Evolutionary conservation across 2,113 vertebrate genomes (phyloP), one percentile per base, ranked within the genome.

Genomic region (Gallinago jamesoni): DNA sequence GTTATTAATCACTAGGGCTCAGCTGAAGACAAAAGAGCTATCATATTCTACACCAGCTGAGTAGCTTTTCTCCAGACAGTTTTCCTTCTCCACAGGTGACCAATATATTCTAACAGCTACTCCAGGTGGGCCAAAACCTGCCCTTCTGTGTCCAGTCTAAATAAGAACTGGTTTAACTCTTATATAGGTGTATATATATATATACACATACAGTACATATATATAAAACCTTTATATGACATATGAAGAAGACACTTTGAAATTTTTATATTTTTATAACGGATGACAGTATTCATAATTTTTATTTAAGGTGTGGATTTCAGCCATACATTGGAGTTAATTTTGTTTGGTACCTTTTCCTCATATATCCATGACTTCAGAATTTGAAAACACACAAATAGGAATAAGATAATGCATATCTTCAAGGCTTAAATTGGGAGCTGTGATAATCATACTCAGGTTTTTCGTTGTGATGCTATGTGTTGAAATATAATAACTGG

Each of bases 91-190:
- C 16, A 22, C 22, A 37, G 9, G 15, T 18, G 9, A 89, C 8
- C 1, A 41, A 17, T 24, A 23, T 1, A 0, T 75, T 75, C 22
- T 33, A 59, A 11, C 15, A 33, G 11, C 12, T 53, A 56, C 17
- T 69, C 2, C 10, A 62, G 12, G 12, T 50, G 21, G 10, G 33
- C 22, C 6, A 85, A 75, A 90, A 21, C 4, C 27, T 79, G 24
- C 22, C 16, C 12, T 89, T 66, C 21, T 55, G 21, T 37, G 13
- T 27, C 22, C 24, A 59, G 25, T 20, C n/a, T 67, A 48, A 84
- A 31, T 23, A 63, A 84, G 23, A 89, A 66, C 10, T 18, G 19
- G n/a, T 72, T 37, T 31, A 84, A 45, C 1, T 81, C 21, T 67
- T 59, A 31, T 10, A 7, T 53, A 18, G 28, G 8, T 56, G 6